Evolutionary conservation across 2,888 invertebrate species (phyloP).

Genomic region (Eledona agricola): DNA sequence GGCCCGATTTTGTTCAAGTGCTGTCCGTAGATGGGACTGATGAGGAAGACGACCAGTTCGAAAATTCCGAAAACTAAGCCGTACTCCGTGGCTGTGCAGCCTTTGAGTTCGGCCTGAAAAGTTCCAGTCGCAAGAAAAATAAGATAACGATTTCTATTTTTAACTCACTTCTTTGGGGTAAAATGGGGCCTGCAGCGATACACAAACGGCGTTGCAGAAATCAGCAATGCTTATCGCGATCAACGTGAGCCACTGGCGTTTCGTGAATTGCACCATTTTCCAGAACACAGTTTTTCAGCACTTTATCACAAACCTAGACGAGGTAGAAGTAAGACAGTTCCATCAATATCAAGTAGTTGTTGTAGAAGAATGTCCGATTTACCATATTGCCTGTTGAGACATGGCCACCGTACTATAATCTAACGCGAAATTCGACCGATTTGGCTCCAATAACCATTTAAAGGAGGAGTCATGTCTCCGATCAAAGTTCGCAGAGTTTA

Average conservation of each 20-base stretch:
- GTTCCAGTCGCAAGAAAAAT: no score
- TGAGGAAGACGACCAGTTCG: constrained; percentile 82
- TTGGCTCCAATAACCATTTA: constrained; percentile 16
- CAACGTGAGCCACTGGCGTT: constrained; percentile 80
- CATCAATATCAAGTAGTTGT: constrained; percentile 56
- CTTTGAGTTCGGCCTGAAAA: constrained; percentile 79
- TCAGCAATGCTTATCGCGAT: constrained; percentile 82
- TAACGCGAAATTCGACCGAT: constrained; percentile 27
- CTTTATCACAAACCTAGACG: constrained; percentile 32
- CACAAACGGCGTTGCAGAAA: constrained; percentile 85
- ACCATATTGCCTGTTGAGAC: constrained; percentile 48
- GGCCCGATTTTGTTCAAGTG: constrained; percentile 81
- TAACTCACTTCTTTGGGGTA: constrained; percentile 82
- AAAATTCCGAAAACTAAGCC: constrained; percentile 89
- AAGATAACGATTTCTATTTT: no score
- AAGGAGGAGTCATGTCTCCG: constrained; percentile 35
- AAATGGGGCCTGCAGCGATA: constrained; percentile 86
- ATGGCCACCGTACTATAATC: constrained; percentile 14
- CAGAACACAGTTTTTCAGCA: constrained; percentile 16
- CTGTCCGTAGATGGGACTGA: constrained; percentile 85
- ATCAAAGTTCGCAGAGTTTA: constrained; percentile 49
- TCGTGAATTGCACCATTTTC: constrained; percentile 73
- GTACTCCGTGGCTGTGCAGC: constrained; percentile 82
- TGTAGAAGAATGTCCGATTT: constrained; percentile 57
- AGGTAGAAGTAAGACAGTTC: constrained; percentile 56